phyloP scores from a whole-genome alignment of 1,140 invertebrate species.

The Bathynomus jamesi region DNA sequence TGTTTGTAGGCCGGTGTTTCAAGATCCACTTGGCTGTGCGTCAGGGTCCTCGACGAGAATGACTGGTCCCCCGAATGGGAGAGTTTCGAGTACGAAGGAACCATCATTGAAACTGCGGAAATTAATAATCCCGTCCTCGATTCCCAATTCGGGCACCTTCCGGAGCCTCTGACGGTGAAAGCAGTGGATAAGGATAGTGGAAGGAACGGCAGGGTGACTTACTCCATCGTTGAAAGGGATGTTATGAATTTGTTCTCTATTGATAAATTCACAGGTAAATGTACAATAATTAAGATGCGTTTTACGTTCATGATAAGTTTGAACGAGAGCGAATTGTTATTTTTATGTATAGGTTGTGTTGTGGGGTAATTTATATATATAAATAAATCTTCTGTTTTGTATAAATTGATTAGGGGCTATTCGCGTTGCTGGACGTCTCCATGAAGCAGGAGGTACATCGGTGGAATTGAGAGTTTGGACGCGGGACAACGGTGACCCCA shows the following conservation, averaged over 20 bases:
- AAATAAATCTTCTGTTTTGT: conserved; percentile 40
- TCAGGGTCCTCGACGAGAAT: conserved; percentile 30
- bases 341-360: too few relatives aligned
- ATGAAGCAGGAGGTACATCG: conserved; percentile 63
- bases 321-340: too few relatives aligned
- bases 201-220: conserved; percentile 67
- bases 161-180: conserved; percentile 52
- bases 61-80: conserved; percentile 35
- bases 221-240: conserved; percentile 64
- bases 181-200: conserved; percentile 82
- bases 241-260: conserved; percentile 31
- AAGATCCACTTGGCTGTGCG: conserved; percentile 19
- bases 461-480: conserved; percentile 76
- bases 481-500: conserved; percentile 69
- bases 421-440: conserved; percentile 62
- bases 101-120: conserved; percentile 71
- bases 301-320: too few relatives aligned
- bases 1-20: conserved; percentile 17
- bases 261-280: conserved; percentile 28
- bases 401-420: too few relatives aligned
- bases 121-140: conserved; percentile 51
- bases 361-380: too few relatives aligned
- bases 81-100: conserved; percentile 50
- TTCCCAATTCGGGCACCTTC: neutral
- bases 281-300: too few relatives aligned